Evolutionary conservation across 2,113 vertebrate genomes (phyloP).

Genomic region (Tylochromis polylepis): DNA sequence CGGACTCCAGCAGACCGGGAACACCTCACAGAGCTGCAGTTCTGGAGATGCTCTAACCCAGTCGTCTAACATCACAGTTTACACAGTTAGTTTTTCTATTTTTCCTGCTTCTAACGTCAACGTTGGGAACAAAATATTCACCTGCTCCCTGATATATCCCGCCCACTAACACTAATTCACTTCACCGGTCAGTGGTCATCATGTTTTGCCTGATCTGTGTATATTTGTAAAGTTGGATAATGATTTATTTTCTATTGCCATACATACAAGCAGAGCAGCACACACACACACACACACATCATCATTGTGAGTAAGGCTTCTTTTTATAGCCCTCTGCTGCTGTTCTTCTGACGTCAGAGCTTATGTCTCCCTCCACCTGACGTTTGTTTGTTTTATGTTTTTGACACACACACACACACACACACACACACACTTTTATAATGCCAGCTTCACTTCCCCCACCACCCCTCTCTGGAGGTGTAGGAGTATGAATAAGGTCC

Average conservation of each 20-base stretch:
- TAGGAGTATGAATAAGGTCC: constrained; percentile 32
- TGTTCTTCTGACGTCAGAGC: constrained; percentile 26
- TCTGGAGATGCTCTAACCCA: no score
- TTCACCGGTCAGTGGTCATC: no score
- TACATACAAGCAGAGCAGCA: background rate
- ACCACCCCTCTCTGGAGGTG: constrained; percentile 4
- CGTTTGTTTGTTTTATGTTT: background rate
- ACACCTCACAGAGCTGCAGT: background rate
- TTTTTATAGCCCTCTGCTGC: constrained; percentile 43
- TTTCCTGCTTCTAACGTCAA: no score
- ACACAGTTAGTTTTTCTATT: no score
- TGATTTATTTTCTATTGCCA: background rate
- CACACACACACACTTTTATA: background rate
- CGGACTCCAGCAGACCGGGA: background rate
- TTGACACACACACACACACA: background rate
- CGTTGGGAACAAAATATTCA: no score
- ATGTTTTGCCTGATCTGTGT: background rate
- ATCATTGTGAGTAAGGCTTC: background rate
- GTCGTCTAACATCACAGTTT: no score
- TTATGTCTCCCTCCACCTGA: background rate
- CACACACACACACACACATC: background rate
- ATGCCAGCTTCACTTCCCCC: background rate
- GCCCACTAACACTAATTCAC: no score
- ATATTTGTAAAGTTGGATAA: background rate
- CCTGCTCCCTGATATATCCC: no score